phyloP scores from a whole-genome alignment of 2,113 vertebrate genomes.

The Hymenochirus boettgeri region DNA sequence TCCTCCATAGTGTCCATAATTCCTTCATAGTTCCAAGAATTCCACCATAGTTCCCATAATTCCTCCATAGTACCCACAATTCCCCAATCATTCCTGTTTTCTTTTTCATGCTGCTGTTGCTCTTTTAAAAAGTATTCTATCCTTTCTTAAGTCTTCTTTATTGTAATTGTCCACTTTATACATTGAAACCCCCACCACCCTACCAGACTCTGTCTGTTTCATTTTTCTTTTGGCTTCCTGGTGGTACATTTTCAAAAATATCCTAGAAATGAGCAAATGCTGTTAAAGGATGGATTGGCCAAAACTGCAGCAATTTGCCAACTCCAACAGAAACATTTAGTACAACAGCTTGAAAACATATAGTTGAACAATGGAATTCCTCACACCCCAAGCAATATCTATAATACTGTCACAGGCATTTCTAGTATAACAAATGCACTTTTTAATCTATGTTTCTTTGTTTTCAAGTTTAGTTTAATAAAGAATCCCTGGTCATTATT shows the following conservation, averaged over 20 bases:
- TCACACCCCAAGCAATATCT: not conserved
- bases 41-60: not conserved
- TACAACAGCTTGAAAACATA: constrained; percentile 3
- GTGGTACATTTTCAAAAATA: constrained; percentile 21
- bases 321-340: not conserved
- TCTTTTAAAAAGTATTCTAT: not conserved
- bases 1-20: too few relatives aligned
- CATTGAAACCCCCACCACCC: not conserved
- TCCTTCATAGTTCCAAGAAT: too few relatives aligned
- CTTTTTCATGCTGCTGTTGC: not conserved
- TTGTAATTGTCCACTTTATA: not conserved
- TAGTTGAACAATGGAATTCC: constrained; percentile 6
- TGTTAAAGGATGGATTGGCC: constrained; percentile 9
- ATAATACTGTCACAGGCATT: not conserved
- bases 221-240: not conserved
- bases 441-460: not conserved
- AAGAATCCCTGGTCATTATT: too few relatives aligned
- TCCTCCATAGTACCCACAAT: not conserved
- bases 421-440: not conserved
- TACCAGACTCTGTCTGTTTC: not conserved
- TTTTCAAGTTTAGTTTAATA: not conserved
- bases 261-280: constrained; percentile 5
- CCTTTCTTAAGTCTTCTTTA: not conserved
- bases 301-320: constrained; percentile 13
- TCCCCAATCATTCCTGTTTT: not conserved